These are phyloP conservation scores for Mobula hypostoma DNA, from an alignment of 2,113 vertebrate genomes.

Conservation along the genomic window DNA sequence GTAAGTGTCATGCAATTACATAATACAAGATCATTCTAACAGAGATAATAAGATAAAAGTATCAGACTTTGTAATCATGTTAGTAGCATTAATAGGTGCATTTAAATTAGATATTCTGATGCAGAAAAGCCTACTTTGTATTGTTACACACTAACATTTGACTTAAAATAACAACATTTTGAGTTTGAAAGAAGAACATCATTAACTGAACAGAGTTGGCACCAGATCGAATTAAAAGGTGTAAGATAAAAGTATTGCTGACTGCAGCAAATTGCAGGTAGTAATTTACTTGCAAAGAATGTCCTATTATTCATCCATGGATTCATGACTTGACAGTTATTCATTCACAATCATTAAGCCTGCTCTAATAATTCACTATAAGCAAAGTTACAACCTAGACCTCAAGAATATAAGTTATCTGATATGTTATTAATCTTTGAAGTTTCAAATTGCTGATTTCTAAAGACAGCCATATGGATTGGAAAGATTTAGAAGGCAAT, in stretches of 20 bases:
- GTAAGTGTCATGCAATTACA: no score
- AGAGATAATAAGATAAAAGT: no score
- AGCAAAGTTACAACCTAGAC: background rate
- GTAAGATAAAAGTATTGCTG: background rate
- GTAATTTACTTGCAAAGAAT: background rate
- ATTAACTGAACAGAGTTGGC: background rate
- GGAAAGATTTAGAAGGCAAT: no score
- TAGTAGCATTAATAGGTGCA: no score
- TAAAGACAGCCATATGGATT: background rate
- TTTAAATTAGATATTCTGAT: no score
- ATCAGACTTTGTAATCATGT: no score
- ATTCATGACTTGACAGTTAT: background rate
- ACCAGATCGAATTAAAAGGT: background rate
- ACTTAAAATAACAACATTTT: background rate
- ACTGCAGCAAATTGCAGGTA: background rate
- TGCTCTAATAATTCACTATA: background rate
- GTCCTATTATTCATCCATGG: background rate
- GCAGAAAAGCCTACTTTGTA: no score
- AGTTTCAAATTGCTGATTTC: background rate
- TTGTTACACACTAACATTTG: no score
- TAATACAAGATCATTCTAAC: no score
- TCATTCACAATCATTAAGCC: background rate
- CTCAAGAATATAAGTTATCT: background rate
- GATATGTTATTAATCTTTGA: background rate
- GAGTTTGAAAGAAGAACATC: background rate